These are phyloP conservation scores for Pagrus major DNA, from an alignment of 2,113 vertebrate species.

Conservation along the genomic window DNA sequence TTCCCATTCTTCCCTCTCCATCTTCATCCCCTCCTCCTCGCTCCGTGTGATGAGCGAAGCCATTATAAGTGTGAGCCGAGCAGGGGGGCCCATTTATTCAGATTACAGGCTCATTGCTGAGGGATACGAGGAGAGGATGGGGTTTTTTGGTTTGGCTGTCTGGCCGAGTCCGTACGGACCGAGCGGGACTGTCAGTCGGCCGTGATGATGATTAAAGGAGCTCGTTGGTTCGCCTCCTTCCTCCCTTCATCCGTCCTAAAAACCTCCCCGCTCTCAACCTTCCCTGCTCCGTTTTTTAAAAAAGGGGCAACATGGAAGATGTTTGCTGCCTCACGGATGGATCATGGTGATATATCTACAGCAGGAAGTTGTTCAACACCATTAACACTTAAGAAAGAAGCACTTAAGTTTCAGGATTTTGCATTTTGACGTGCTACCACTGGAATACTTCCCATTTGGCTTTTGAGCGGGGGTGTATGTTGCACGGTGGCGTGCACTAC, in stretches of 20 bases:
- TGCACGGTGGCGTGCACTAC: neutral
- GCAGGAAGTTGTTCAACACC: neutral
- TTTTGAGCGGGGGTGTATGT: neutral
- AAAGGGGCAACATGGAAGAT: constrained; percentile 29
- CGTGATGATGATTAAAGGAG: constrained; percentile 83
- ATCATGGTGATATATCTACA: neutral
- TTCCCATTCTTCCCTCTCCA: constrained; percentile 18
- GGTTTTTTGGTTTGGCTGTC: constrained; percentile 56
- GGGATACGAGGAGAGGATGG: constrained; percentile 81
- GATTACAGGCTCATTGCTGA: constrained; percentile 78
- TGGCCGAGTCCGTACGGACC: constrained; percentile 33
- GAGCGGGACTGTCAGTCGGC: constrained; percentile 64
- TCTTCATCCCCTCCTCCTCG: constrained; percentile 42
- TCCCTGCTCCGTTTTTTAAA: constrained; percentile 3
- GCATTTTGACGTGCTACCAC: neutral
- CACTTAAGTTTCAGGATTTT: neutral
- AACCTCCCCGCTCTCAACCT: neutral
- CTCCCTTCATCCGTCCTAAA: neutral
- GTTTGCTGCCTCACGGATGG: constrained; percentile 11
- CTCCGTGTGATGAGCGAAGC: constrained; percentile 52
- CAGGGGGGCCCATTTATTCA: constrained; percentile 80
- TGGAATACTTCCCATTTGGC: rapidly evolving
- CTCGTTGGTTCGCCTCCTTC: constrained; percentile 50
- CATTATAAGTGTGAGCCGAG: constrained; percentile 49
- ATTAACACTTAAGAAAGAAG: neutral